Evolutionary conservation across 2,888 invertebrate genomes (phyloP).

Genomic region (Nomada hirtipes): DNA sequence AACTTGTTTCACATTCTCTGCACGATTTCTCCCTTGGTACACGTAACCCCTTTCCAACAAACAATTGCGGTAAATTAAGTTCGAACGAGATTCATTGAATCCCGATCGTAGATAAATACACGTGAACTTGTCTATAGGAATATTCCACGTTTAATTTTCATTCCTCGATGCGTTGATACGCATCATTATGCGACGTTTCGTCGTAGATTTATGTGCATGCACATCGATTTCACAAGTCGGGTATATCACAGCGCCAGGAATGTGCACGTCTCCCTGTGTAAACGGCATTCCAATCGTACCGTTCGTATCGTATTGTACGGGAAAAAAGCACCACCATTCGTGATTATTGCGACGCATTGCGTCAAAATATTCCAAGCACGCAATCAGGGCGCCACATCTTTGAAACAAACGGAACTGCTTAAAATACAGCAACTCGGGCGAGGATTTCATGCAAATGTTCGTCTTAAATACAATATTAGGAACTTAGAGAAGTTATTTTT

Average conservation of each 20-base stretch:
- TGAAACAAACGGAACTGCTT: not conserved
- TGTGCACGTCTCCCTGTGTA: slow-evolving; percentile 33
- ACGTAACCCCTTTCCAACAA: too few species aligned
- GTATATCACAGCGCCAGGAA: slow-evolving; percentile 31
- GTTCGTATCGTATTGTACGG: slow-evolving; percentile 16
- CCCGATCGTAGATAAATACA: slow-evolving; percentile 12
- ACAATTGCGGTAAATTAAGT: too few species aligned
- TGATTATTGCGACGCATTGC: not conserved
- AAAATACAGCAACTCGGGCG: not conserved
- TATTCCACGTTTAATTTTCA: slow-evolving; percentile 50
- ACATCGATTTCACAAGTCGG: slow-evolving; percentile 36
- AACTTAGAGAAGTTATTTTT: too few species aligned
- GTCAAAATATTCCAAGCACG: slow-evolving; percentile 7
- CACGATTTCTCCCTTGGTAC: too few species aligned
- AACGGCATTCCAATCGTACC: slow-evolving; percentile 60
- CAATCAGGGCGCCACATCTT: not conserved
- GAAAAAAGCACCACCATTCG: slow-evolving; percentile 13
- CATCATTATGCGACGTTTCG: slow-evolving; percentile 55
- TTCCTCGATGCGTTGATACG: slow-evolving; percentile 50
- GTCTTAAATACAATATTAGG: too few species aligned
- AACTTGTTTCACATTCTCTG: too few species aligned
- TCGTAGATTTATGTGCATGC: slow-evolving; percentile 58
- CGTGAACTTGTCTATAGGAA: slow-evolving; percentile 2
- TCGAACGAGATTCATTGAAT: slow-evolving; percentile 43
- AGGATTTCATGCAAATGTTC: too few species aligned